phyloP scores from a whole-genome alignment of 2,888 invertebrate species.

The Caradrina clavipalpis region DNA sequence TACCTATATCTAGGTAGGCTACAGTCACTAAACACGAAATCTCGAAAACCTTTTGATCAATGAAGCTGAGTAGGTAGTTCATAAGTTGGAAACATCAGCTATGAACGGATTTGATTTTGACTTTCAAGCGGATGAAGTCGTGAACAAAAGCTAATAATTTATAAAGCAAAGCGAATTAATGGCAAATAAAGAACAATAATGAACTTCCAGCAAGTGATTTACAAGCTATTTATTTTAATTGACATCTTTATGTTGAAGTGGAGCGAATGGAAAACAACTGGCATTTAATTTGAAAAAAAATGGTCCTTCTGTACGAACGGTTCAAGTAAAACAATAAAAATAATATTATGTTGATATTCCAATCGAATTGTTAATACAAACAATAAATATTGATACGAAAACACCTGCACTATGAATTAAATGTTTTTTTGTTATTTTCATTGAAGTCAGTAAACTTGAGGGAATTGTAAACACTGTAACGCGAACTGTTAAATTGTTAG shows the following conservation, averaged over 20 bases:
- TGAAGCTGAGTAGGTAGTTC: background rate
- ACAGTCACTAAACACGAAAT: background rate
- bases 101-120: background rate
- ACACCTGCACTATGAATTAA: background rate
- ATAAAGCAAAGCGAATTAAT: background rate
- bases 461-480: background rate
- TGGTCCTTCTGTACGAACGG: conserved; percentile 4
- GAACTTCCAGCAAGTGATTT: conserved; percentile 6
- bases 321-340: background rate
- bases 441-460: background rate
- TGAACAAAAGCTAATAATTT: background rate
- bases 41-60: too few species aligned
- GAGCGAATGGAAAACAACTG: conserved; percentile 31
- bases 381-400: background rate
- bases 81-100: background rate
- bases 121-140: background rate
- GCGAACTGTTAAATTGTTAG: background rate
- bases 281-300: conserved; percentile 31
- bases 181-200: conserved; percentile 12
- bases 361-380: conserved; percentile 2
- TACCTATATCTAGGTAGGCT: too few species aligned
- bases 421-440: background rate
- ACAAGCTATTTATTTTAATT: conserved; percentile 41
- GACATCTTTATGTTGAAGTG: conserved; percentile 28
- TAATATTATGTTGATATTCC: background rate